A percentile compares a stretch with the other conserved stretches of the same genome.
Conservation (phyloP, 2,797 vertebrate genomes). For the Hippoglossus hippoglossus region DNA sequence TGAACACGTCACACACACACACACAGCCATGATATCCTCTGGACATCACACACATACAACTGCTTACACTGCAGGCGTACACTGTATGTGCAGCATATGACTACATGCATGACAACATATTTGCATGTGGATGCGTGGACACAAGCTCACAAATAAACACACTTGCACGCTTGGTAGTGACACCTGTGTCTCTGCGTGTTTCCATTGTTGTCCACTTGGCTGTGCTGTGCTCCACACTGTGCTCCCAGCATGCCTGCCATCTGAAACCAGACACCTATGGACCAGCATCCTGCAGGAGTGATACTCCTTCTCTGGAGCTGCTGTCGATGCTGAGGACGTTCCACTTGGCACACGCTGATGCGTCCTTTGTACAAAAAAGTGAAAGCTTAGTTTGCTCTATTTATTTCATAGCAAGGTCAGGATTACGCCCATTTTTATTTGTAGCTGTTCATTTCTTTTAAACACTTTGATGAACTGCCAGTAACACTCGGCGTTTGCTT, state of each 20-base stretch:
- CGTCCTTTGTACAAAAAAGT: neutral
- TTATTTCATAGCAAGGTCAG: slow-evolving; percentile 26
- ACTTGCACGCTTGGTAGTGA: slow-evolving; percentile 52
- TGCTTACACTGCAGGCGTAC: neutral
- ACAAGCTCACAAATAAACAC: slow-evolving; percentile 46
- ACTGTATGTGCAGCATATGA: neutral
- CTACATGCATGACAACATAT: slow-evolving; percentile 11
- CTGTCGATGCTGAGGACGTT: slow-evolving; percentile 64
- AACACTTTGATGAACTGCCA: slow-evolving; percentile 39
- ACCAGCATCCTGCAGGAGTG: slow-evolving; percentile 68
- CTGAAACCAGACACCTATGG: slow-evolving; percentile 80
- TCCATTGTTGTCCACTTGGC: slow-evolving; percentile 83
- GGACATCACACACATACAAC: neutral
- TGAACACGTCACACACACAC: slow-evolving; percentile 39
- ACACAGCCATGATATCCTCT: neutral
- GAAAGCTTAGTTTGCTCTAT: slow-evolving; percentile 10
- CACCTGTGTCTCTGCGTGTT: slow-evolving; percentile 79
- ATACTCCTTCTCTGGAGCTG: slow-evolving; percentile 59
- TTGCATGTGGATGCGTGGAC: slow-evolving; percentile 22
- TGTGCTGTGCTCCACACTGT: slow-evolving; percentile 85
- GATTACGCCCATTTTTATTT: slow-evolving; percentile 23
- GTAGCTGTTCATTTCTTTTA: slow-evolving; percentile 14
- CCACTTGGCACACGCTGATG: slow-evolving; percentile 41
- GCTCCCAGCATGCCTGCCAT: slow-evolving; percentile 75
- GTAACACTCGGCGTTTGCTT: slow-evolving; percentile 39